Conservation (phyloP, 1,140 invertebrate species). For the Eumeta japonica region DNA sequence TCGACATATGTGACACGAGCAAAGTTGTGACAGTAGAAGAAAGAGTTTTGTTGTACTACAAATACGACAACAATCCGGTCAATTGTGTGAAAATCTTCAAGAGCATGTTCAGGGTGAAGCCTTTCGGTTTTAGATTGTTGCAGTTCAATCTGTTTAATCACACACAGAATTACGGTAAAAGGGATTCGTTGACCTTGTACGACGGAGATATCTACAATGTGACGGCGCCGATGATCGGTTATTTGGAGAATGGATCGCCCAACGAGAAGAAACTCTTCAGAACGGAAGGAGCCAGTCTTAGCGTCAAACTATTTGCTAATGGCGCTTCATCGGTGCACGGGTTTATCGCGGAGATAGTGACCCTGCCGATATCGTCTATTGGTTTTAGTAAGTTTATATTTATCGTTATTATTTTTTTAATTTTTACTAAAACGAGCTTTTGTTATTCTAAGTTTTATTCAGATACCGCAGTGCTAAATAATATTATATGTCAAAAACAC, state of each 20-base stretch:
- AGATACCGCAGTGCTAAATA: too few relatives aligned
- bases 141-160: conserved; percentile 95
- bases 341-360: conserved; percentile 96
- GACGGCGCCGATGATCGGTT: conserved; percentile 69
- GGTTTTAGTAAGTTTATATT: conserved; percentile 72
- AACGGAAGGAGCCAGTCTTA: conserved; percentile 77
- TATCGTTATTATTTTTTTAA: not conserved
- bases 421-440: not conserved
- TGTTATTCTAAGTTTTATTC: conserved; percentile 4
- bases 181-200: conserved; percentile 84
- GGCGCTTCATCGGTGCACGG: conserved; percentile 91
- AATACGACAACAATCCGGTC: conserved; percentile 93
- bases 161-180: conserved; percentile 73
- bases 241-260: conserved; percentile 68
- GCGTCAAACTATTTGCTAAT: conserved; percentile 89
- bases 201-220: conserved; percentile 92
- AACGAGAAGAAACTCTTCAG: conserved; percentile 75
- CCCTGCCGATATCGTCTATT: conserved; percentile 87
- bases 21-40: conserved; percentile 91
- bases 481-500: too few relatives aligned
- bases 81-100: conserved; percentile 98
- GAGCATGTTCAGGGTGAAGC: conserved; percentile 78
- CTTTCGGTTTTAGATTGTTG: conserved; percentile 84
- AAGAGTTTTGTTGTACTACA: conserved; percentile 91
- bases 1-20: conserved; percentile 93